Conservation (phyloP, 2,888 invertebrate species). For the Phorcus lineatus region DNA sequence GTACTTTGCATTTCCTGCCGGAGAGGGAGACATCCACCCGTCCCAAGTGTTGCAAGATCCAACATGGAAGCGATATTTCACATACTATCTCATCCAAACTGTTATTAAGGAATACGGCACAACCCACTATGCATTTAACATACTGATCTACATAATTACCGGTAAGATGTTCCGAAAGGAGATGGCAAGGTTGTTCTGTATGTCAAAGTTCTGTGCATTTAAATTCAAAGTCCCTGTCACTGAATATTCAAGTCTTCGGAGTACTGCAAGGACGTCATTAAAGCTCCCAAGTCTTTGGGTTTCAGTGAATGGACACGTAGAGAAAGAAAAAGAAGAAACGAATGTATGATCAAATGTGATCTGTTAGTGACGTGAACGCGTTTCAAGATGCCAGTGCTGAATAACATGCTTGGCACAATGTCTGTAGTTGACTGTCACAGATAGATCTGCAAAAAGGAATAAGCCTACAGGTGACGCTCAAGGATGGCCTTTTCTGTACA, state of each 20-base stretch:
- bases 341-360: slow-evolving; percentile 27
- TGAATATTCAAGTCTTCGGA: slow-evolving; percentile 57
- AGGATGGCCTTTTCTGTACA: no score
- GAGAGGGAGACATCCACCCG: slow-evolving; percentile 39
- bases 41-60: slow-evolving; percentile 49
- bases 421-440: not conserved
- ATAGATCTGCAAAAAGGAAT: not conserved
- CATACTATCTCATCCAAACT: slow-evolving; percentile 57
- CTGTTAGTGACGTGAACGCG: not conserved
- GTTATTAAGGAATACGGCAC: slow-evolving; percentile 70
- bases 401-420: not conserved
- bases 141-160: slow-evolving; percentile 73
- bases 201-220: slow-evolving; percentile 41
- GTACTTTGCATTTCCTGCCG: slow-evolving; percentile 58
- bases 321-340: not conserved
- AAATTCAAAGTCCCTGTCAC: slow-evolving; percentile 47
- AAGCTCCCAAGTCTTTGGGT: slow-evolving; percentile 51
- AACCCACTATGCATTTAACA: slow-evolving; percentile 74
- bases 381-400: not conserved
- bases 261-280: slow-evolving; percentile 45
- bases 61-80: slow-evolving; percentile 61
- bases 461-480: not conserved
- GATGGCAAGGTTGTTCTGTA: slow-evolving; percentile 55
- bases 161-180: slow-evolving; percentile 73
- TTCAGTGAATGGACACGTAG: slow-evolving; percentile 44